phyloP scores from a whole-genome alignment of 1,140 invertebrate species.

The Anagrus nilaparvatae region DNA sequence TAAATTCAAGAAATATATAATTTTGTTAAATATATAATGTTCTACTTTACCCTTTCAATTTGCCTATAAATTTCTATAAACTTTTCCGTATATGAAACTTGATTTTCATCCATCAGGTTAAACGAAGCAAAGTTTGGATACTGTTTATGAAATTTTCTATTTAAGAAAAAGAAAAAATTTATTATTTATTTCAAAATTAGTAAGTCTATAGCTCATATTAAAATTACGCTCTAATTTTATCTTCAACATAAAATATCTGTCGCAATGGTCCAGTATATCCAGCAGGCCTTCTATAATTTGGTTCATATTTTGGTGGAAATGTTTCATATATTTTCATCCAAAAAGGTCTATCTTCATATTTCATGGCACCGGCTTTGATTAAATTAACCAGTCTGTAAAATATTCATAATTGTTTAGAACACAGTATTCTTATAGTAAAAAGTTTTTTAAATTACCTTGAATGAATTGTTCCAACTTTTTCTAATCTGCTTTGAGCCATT shows the following conservation, averaged over 20 bases:
- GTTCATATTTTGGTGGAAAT: conserved; percentile 75
- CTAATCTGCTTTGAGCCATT: conserved; percentile 57
- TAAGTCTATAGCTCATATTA: conserved; percentile 1
- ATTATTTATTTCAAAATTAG: conserved; percentile 9
- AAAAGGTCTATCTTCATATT: conserved; percentile 67
- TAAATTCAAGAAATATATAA: too few relatives aligned
- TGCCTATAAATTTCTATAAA: conserved; percentile 49
- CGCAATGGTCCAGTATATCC: conserved; percentile 47
- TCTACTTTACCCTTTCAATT: conserved; percentile 39
- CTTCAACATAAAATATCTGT: conserved; percentile 78
- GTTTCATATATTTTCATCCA: conserved; percentile 83
- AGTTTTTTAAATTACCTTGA: conserved; percentile 43
- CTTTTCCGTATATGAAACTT: conserved; percentile 45
- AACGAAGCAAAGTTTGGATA: conserved; percentile 41
- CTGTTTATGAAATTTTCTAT: conserved; percentile 53
- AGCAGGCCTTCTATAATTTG: conserved; percentile 54
- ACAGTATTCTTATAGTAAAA: background rate
- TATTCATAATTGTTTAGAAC: conserved; percentile 4
- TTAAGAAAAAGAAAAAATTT: too few relatives aligned
- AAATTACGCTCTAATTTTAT: conserved; percentile 71
- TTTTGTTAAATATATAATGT: too few relatives aligned
- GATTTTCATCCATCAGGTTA: conserved; percentile 39
- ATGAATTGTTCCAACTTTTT: conserved; percentile 64
- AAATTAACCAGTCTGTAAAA: conserved; percentile 45
- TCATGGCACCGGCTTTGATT: conserved; percentile 61